These are phyloP conservation scores for Amblyornis subalaris DNA, from an alignment of 2,113 vertebrate genomes.

Conservation along the genomic window DNA sequence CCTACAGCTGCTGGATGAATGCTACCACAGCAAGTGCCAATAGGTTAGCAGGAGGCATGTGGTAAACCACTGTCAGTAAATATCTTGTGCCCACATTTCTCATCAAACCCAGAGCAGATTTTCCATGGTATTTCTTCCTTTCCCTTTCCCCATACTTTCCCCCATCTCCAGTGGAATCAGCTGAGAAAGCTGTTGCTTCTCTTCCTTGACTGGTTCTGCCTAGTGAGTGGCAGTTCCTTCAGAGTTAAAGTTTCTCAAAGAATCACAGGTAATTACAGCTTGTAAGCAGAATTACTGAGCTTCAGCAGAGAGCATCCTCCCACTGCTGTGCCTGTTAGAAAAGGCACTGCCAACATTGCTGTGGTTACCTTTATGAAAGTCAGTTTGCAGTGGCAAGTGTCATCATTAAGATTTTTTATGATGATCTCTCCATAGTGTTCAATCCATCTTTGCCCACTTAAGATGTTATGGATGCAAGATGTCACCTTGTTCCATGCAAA, in stretches of 20 bases:
- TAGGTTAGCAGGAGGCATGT: not conserved
- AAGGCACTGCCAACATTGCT: not conserved
- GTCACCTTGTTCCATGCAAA: conserved; percentile 99
- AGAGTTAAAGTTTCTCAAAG: not conserved
- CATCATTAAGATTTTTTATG: conserved; percentile 85
- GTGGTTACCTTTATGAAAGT: conserved; percentile 89
- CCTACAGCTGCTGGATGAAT: not conserved
- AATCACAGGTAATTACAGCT: not conserved
- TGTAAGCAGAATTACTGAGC: not conserved
- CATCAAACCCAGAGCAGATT: not conserved
- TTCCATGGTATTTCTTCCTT: not conserved
- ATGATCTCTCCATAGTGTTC: conserved; percentile 97
- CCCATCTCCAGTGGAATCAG: not conserved
- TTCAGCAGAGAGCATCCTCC: not conserved
- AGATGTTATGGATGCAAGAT: conserved; percentile 96
- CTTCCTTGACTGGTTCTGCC: not conserved
- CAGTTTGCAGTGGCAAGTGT: conserved; percentile 90
- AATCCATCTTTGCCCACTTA: conserved; percentile 96
- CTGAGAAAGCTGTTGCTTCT: not conserved
- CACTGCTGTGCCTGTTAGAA: not conserved
- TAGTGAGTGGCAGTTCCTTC: not conserved
- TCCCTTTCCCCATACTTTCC: not conserved
- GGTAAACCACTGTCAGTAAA: not conserved
- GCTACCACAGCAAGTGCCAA: not conserved
- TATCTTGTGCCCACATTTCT: not conserved